Base-by-base conservation (phyloP, 2,888 invertebrate genomes). In the Cephalotes varians region DNA sequence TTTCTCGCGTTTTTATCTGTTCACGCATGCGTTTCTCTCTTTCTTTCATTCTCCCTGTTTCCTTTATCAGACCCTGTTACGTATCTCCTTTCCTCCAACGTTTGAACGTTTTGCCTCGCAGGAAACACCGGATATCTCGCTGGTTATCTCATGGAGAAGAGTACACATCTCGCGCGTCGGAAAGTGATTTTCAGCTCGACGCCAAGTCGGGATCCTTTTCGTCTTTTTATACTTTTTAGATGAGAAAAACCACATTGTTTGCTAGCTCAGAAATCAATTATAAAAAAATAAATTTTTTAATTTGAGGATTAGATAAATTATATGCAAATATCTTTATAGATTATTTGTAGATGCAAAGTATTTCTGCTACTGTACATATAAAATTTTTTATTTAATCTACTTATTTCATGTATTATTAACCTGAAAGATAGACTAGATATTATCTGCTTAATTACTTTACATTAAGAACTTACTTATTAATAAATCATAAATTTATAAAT, bases 51-150 rank as follows among this genome's bases (percentile, higher is more conserved):
- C 58, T 40, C 64, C 31, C 34, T 21, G 51, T 34, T 49, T 60
- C 21, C 58, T 74, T 77, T 44, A 54, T 76, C 69, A 15, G 31
- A 21, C 69, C 31, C 28, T 10, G 60, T 54, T 67, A 72, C 65
- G 69, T 67, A 76, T 51, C 56, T 51, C 40, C 37, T 28, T 74
- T 51, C 6, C 47, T 65, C 56, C 34, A 31, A 37, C 58, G 40
- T 74, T 74, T 73, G 31, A 37, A 25, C 15, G 51, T 82, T 82
- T 56, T 51, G 40, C 44, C 72, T 73, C 85, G 84, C 87, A 89
- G 91, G 89, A 91, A 90, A 87, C 86, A 85, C 76, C 86, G 82
- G 72, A 80, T 91, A 91, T 90, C 89, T 87, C 80, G 40, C 60
- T 71, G 71, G 82, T 83, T 87, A 88, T 88, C 91, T 87, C 84